Conservation (phyloP, 2,888 invertebrate genomes). For the Bimastos eiseni region DNA sequence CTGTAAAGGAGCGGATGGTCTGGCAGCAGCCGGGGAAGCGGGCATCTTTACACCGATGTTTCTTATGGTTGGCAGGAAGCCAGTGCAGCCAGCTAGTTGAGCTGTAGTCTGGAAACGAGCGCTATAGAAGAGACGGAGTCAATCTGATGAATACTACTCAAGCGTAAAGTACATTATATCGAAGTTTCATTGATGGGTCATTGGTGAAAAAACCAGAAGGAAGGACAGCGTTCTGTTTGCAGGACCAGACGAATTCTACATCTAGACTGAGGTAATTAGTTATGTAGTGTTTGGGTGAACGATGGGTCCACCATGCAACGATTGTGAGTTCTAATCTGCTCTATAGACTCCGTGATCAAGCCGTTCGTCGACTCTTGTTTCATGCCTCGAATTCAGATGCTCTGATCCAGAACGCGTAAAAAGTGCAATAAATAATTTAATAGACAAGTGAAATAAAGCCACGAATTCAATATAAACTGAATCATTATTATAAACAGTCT, state of each 20-base stretch:
- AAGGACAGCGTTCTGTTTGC: too few relatives aligned
- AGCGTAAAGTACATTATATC: not conserved
- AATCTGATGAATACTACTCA: not conserved
- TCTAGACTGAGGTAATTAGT: too few relatives aligned
- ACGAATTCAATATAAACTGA: too few relatives aligned
- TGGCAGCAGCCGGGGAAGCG: conserved; percentile 39
- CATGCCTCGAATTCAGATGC: not conserved
- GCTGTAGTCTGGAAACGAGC: not conserved
- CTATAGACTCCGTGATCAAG: not conserved
- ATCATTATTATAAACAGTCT: too few relatives aligned
- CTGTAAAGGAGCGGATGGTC: conserved; percentile 41
- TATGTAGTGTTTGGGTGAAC: not conserved
- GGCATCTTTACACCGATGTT: conserved; percentile 44
- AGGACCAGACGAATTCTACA: too few relatives aligned
- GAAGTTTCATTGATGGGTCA: not conserved
- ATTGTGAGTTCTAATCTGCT: not conserved
- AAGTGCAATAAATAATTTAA: too few relatives aligned
- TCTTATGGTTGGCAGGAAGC: conserved; percentile 41
- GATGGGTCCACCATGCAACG: not conserved
- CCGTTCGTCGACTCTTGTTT: not conserved
- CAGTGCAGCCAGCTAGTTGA: conserved; percentile 1
- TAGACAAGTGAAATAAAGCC: too few relatives aligned
- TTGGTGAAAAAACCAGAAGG: too few relatives aligned
- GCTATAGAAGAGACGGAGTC: not conserved
- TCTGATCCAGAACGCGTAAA: not conserved